phyloP scores from a whole-genome alignment of 2,888 invertebrate species.

The Allygus modestus region DNA sequence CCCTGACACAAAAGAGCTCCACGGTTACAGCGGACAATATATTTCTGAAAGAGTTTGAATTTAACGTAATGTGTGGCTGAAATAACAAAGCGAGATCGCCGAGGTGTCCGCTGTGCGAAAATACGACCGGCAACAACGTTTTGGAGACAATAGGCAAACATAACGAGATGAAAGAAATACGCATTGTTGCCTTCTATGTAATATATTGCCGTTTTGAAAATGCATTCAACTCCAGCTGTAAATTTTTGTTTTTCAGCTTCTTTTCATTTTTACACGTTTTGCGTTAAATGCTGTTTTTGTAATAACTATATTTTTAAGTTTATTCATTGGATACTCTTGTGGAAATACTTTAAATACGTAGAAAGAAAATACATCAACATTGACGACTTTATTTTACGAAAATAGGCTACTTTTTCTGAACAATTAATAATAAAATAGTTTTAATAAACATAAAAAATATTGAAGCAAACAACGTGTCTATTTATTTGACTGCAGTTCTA shows the following conservation, averaged over 20 bases:
- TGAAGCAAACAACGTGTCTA: too few species aligned
- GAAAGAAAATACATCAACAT: too few species aligned
- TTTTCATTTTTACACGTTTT: not conserved
- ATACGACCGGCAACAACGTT: slow-evolving; percentile 21
- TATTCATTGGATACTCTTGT: too few species aligned
- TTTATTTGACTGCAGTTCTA: too few species aligned
- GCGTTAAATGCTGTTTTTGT: too few species aligned
- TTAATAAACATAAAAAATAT: too few species aligned
- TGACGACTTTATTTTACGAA: too few species aligned
- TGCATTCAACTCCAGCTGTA: not conserved
- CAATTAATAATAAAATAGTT: too few species aligned
- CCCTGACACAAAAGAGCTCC: not conserved
- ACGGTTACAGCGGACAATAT: not conserved
- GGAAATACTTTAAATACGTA: too few species aligned
- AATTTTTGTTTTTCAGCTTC: not conserved
- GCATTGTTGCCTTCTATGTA: not conserved
- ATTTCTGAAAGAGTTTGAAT: slow-evolving; percentile 11
- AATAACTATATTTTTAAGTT: too few species aligned
- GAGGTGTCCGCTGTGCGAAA: slow-evolving; percentile 10
- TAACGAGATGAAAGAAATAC: slow-evolving; percentile 26
- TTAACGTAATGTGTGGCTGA: slow-evolving; percentile 13
- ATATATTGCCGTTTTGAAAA: slow-evolving; percentile 23
- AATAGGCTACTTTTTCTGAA: too few species aligned
- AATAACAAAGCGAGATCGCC: slow-evolving; percentile 26
- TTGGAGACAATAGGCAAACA: slow-evolving; percentile 8